These are phyloP conservation scores for Venustaconcha ellipsiformis DNA, from an alignment of 1,140 invertebrate genomes.

Conservation along the genomic window DNA sequence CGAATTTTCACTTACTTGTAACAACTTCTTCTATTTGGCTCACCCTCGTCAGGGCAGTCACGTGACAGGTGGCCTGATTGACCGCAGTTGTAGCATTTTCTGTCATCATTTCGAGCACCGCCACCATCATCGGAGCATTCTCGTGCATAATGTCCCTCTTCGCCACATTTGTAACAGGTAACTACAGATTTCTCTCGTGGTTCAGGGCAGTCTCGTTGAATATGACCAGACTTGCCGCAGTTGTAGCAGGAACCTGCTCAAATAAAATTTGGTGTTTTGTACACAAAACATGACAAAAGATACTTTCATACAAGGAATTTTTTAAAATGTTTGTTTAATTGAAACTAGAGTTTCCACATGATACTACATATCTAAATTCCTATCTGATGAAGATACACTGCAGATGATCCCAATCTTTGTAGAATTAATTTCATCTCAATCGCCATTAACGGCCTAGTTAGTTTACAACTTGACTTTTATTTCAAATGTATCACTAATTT, in stretches of 20 bases:
- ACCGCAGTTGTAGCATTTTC: conserved; percentile 66
- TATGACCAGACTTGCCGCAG: conserved; percentile 71
- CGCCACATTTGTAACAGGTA: conserved; percentile 69
- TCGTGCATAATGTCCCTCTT: conserved; percentile 71
- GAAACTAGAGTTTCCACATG: too few relatives aligned
- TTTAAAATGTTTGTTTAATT: too few relatives aligned
- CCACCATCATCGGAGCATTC: conserved; percentile 64
- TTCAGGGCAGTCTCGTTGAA: conserved; percentile 70
- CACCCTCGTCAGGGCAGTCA: conserved; percentile 52
- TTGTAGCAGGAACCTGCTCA: conserved; percentile 70
- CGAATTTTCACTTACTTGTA: conserved; percentile 25
- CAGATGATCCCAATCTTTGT: too few relatives aligned
- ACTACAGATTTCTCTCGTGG: background rate
- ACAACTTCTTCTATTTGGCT: conserved; percentile 25
- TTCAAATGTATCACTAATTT: too few relatives aligned
- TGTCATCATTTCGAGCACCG: conserved; percentile 13
- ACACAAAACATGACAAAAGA: too few relatives aligned
- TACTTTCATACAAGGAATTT: too few relatives aligned
- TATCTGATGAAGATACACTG: too few relatives aligned
- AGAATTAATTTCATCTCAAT: too few relatives aligned
- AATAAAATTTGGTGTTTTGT: background rate
- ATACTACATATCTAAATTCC: too few relatives aligned
- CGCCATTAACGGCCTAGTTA: too few relatives aligned
- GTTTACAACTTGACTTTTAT: too few relatives aligned
- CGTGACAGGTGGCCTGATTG: conserved; percentile 80